Evolutionary conservation across 2,888 invertebrate genomes (phyloP).

Genomic region (Xestia ashworthii): DNA sequence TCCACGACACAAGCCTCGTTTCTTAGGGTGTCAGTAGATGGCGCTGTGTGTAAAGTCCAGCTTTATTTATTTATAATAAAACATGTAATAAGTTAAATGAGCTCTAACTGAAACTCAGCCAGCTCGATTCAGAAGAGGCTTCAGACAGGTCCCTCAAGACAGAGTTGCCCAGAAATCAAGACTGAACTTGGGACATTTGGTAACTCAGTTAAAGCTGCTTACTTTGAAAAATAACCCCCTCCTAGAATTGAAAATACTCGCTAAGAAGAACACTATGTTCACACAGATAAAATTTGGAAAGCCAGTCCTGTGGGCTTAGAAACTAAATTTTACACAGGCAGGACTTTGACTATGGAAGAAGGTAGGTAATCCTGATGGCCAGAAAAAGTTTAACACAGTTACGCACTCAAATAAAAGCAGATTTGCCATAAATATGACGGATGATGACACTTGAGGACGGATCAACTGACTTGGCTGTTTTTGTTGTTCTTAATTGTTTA

Average conservation of each 20-base stretch:
- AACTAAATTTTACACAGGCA: constrained; percentile 7
- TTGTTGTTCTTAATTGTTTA: no score
- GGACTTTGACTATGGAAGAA: not conserved
- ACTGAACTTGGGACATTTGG: not conserved
- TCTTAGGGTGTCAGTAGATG: no score
- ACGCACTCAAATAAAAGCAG: not conserved
- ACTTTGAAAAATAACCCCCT: constrained; percentile 8
- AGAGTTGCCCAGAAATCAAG: not conserved
- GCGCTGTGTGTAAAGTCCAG: no score
- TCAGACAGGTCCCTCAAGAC: not conserved
- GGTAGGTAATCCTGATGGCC: not conserved
- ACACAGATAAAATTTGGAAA: constrained; percentile 29
- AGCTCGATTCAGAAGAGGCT: not conserved
- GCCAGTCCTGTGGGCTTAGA: constrained; percentile 30
- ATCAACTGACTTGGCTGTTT: no score
- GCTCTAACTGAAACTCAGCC: not conserved
- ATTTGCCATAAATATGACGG: no score
- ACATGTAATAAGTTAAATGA: not conserved
- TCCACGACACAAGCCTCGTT: no score
- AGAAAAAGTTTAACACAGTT: not conserved
- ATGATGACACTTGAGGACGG: not conserved
- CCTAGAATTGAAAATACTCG: not conserved
- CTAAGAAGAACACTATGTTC: not conserved
- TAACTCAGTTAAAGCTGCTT: not conserved
- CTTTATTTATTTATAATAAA: no score